A percentile compares a stretch with the other conserved stretches of the same genome.
These are phyloP conservation scores for Drosophila serrata DNA, from an alignment of 1,140 invertebrate genomes.

Conservation along the genomic window DNA sequence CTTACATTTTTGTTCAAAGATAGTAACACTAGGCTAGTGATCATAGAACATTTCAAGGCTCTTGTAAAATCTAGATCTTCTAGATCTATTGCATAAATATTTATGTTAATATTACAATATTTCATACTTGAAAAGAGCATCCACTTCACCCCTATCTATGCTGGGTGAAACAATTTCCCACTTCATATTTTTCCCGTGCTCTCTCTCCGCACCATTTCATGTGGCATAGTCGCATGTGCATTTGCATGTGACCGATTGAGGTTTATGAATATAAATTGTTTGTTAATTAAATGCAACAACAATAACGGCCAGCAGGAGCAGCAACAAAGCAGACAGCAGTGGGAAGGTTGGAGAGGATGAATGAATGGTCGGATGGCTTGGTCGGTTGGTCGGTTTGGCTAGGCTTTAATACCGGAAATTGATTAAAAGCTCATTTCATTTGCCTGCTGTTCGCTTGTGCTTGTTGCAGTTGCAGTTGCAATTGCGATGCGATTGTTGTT, in stretches of 20 bases:
- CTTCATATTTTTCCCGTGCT: conserved; percentile 41
- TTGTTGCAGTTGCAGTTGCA: conserved; percentile 26
- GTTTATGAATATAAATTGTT: conserved; percentile 84
- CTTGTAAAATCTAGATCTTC: not conserved
- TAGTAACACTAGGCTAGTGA: not conserved
- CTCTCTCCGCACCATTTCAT: conserved; percentile 25
- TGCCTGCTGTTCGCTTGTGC: conserved; percentile 39
- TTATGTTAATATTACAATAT: not conserved
- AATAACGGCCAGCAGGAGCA: conserved; percentile 43
- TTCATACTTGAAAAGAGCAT: conserved; percentile 5
- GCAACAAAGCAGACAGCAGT: conserved; percentile 44
- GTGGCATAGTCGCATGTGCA: conserved; percentile 55
- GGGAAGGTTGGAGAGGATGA: conserved; percentile 39
- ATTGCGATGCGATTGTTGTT: conserved; percentile 26
- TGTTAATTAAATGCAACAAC: conserved; percentile 82
- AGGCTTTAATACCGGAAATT: conserved; percentile 81
- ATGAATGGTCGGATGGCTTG: conserved; percentile 22
- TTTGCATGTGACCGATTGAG: conserved; percentile 82
- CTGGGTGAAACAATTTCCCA: conserved; percentile 1
- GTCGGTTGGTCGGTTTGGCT: conserved; percentile 49
- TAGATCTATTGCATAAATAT: too few species aligned
- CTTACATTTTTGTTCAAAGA: not conserved
- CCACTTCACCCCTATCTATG: not conserved
- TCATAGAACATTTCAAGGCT: not conserved
- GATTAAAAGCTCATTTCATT: conserved; percentile 84